Evolutionary conservation across 2,888 invertebrate species (phyloP).

Genomic region (Sclerodermus sp.): DNA sequence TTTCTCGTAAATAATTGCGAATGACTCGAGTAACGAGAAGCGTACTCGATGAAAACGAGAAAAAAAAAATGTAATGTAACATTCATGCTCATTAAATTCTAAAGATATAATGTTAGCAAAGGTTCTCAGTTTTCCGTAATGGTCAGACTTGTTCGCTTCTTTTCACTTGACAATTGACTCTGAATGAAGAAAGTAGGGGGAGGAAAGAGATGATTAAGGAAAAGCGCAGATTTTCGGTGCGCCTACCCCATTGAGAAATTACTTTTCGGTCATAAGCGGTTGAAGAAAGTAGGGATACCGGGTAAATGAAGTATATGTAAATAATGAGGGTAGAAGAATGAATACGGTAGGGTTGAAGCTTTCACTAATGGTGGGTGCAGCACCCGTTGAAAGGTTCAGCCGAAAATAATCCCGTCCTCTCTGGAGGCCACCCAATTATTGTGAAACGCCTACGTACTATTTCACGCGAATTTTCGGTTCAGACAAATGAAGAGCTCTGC

Average conservation of each 20-base stretch:
- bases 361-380: conserved; percentile 51
- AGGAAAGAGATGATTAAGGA: not conserved
- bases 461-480: conserved; percentile 31
- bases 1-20: no score
- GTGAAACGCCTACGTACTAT: conserved; percentile 40
- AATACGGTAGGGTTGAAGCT: conserved; percentile 35
- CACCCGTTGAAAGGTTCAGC: conserved; percentile 42
- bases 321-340: conserved; percentile 49
- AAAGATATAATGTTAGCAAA: no score
- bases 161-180: no score
- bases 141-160: no score
- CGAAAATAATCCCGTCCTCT: conserved; percentile 47
- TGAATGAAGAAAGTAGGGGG: not conserved
- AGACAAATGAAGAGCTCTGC: conserved; percentile 26
- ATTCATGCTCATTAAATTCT: no score
- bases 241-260: no score
- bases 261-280: not conserved
- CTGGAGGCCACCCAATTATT: conserved; percentile 44
- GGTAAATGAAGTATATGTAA: conserved; percentile 48
- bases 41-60: no score
- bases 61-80: no score
- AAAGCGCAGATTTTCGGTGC: no score
- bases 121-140: no score
- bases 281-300: conserved; percentile 2
- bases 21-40: no score